These are phyloP conservation scores for Heliconius congener DNA, from an alignment of 1,140 invertebrate species.

Conservation along the genomic window DNA sequence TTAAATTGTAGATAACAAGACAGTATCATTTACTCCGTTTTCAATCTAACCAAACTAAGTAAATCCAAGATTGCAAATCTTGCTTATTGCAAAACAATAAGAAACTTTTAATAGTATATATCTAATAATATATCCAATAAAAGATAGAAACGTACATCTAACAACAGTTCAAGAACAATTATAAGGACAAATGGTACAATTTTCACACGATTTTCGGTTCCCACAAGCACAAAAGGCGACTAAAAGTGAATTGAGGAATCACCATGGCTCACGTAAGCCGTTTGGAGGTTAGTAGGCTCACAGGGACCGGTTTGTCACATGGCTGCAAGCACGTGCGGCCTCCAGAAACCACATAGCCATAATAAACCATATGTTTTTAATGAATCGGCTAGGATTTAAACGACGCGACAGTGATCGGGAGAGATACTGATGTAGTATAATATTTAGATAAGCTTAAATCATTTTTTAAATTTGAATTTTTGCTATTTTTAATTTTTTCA, in stretches of 20 bases:
- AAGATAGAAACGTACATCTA: background rate
- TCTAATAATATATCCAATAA: background rate
- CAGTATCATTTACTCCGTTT: no score
- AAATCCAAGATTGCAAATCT: no score
- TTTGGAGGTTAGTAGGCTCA: constrained; percentile 79
- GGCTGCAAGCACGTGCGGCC: constrained; percentile 73
- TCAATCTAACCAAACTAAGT: no score
- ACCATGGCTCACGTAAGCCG: constrained; percentile 64
- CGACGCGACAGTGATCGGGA: constrained; percentile 3
- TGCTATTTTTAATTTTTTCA: no score
- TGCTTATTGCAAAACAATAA: no score
- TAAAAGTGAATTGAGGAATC: constrained; percentile 66
- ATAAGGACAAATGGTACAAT: constrained; percentile 40
- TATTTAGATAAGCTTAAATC: no score
- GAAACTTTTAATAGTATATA: background rate
- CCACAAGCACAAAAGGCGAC: constrained; percentile 53
- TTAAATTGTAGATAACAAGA: no score
- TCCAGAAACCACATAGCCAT: constrained; percentile 51
- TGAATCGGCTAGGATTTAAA: constrained; percentile 34
- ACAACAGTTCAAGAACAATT: constrained; percentile 29
- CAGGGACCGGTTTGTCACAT: constrained; percentile 78
- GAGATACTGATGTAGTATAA: no score
- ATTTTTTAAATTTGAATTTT: no score
- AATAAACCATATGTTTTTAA: constrained; percentile 38
- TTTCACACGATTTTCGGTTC: constrained; percentile 53